These are phyloP conservation scores for Cydia pomonella DNA, from an alignment of 1,140 invertebrate genomes.

Conservation along the genomic window DNA sequence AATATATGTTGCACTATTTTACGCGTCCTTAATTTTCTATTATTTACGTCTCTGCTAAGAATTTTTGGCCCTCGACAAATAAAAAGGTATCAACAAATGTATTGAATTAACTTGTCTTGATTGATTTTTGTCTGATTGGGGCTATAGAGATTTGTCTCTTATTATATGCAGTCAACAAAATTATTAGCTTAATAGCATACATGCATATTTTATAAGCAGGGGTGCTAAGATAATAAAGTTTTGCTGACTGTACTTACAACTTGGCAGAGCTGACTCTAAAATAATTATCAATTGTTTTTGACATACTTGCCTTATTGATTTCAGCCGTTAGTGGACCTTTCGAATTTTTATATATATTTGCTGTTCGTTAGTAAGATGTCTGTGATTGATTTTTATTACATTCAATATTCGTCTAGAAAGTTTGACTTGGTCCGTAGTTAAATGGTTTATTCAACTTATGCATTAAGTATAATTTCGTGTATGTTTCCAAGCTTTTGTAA, in stretches of 20 bases:
- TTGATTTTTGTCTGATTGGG: background rate
- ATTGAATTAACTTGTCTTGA: no score
- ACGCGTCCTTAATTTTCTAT: no score
- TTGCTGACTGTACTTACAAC: background rate
- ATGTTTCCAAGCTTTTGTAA: constrained; percentile 29
- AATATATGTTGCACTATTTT: no score
- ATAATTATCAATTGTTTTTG: constrained; percentile 2
- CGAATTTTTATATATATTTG: constrained; percentile 12
- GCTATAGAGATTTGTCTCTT: background rate
- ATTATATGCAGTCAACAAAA: background rate
- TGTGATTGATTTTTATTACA: constrained; percentile 27
- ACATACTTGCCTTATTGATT: constrained; percentile 11
- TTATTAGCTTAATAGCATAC: no score
- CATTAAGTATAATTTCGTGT: constrained; percentile 29
- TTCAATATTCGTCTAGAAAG: constrained; percentile 12
- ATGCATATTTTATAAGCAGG: no score
- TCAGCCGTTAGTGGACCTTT: background rate
- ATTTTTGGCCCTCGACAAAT: background rate
- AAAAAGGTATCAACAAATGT: background rate
- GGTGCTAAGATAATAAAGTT: no score
- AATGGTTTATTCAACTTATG: constrained; percentile 3
- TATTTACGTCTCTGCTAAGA: background rate
- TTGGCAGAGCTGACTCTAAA: background rate
- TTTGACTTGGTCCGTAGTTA: constrained; percentile 8
- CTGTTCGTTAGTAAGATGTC: constrained; percentile 21